Conservation (phyloP, 30 jellyfish, hydroid and myxozoan genomes). For the Chrysaora quinquecirrha region DNA sequence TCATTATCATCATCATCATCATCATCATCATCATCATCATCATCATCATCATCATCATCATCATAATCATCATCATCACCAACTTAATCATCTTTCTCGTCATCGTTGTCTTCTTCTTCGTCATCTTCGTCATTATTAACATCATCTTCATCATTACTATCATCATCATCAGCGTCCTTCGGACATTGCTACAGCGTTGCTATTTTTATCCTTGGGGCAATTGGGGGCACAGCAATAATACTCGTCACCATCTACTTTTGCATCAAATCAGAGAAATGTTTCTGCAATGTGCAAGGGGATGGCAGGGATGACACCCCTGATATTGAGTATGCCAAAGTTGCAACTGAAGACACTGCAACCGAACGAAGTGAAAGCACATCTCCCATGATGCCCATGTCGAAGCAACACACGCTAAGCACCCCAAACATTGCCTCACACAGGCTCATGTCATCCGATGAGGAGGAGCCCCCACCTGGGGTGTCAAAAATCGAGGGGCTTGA, state of each 20-base stretch:
- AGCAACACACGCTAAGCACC: conserved; percentile 18
- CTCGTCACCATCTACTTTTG: conserved; percentile 54
- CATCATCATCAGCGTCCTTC: no score
- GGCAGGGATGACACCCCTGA: conserved; percentile 40
- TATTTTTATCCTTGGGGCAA: conserved; percentile 73
- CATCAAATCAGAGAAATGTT: conserved; percentile 65
- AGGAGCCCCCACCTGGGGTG: conserved; percentile 49
- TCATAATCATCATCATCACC: no score
- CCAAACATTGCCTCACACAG: conserved; percentile 15
- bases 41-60: no score
- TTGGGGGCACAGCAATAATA: conserved; percentile 58
- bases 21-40: no score
- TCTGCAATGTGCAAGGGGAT: conserved; percentile 38
- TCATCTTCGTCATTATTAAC: no score
- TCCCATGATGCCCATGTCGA: conserved; percentile 14
- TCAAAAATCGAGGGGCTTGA: conserved; percentile 37
- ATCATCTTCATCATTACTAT: no score
- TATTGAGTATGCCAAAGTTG: conserved; percentile 58
- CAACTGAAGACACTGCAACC: conserved; percentile 44
- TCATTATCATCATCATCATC: no score
- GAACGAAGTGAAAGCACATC: conserved; percentile 22
- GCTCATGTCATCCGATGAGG: conserved; percentile 42
- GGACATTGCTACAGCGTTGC: no score
- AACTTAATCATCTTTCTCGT: no score
- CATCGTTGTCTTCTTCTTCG: no score